These are phyloP conservation scores for Pissodes strobi DNA, from an alignment of 1,140 invertebrate species.

Conservation along the genomic window DNA sequence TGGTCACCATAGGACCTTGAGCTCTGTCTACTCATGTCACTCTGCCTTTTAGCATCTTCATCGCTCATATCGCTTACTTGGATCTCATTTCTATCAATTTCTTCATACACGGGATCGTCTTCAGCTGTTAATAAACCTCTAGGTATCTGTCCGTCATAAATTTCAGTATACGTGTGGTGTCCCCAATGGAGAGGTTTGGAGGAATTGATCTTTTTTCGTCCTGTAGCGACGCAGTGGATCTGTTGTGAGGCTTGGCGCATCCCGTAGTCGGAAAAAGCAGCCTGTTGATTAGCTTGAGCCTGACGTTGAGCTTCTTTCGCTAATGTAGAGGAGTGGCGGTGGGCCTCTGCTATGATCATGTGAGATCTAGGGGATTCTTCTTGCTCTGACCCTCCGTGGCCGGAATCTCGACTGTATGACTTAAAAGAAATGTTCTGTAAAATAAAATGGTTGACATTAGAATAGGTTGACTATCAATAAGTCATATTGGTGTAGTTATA, in stretches of 20 bases:
- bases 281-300: conserved; percentile 43
- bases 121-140: conserved; percentile 56
- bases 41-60: conserved; percentile 74
- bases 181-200: conserved; percentile 59
- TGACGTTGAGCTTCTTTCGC: conserved; percentile 50
- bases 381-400: conserved; percentile 67
- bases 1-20: conserved; percentile 81
- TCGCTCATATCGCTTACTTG: conserved; percentile 80
- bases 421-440: conserved; percentile 75
- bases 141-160: conserved; percentile 59
- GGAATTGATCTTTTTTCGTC: conserved; percentile 50
- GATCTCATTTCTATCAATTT: conserved; percentile 71
- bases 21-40: conserved; percentile 75
- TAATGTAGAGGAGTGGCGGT: conserved; percentile 45
- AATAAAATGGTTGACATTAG: conserved; percentile 12
- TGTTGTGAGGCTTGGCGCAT: conserved; percentile 30
- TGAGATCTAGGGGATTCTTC: conserved; percentile 67
- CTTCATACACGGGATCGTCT: conserved; percentile 81
- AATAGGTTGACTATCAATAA: too few relatives aligned
- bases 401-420: conserved; percentile 67
- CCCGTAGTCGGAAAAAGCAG: conserved; percentile 41
- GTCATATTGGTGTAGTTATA: too few relatives aligned
- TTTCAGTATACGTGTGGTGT: conserved; percentile 69
- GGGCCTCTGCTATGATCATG: conserved; percentile 56
- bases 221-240: conserved; percentile 39